These are phyloP conservation scores for Microtus oregoni DNA, from an alignment of 2,113 vertebrate species.

Conservation along the genomic window DNA sequence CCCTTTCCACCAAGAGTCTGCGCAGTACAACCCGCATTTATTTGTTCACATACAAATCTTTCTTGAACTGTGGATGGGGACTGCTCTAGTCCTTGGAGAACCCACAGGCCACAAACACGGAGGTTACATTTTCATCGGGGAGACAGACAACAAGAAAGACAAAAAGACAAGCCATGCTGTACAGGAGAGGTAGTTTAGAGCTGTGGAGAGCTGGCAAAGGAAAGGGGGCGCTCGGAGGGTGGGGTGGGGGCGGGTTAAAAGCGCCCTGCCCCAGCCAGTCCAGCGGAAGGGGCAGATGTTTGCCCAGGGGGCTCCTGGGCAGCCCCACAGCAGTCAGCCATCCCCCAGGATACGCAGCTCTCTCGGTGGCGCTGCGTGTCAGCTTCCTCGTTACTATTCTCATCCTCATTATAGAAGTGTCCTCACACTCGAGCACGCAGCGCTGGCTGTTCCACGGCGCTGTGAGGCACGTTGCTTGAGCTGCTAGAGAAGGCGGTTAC, in stretches of 20 bases:
- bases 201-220: background rate
- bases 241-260: accelerated
- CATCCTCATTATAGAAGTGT: constrained; percentile 80
- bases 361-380: constrained; percentile 40
- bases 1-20: background rate
- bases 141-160: background rate
- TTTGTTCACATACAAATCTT: background rate
- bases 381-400: constrained; percentile 78
- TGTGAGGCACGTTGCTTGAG: constrained; percentile 37
- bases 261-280: background rate
- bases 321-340: background rate
- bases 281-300: background rate
- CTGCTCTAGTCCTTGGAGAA: background rate
- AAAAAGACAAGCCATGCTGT: background rate
- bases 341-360: constrained; percentile 7
- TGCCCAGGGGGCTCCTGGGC: background rate
- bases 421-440: constrained; percentile 61
- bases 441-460: constrained; percentile 3
- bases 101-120: background rate
- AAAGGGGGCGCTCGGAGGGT: background rate
- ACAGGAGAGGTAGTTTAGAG: background rate
- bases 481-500: constrained; percentile 60
- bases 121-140: background rate
- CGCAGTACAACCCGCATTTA: background rate
- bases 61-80: background rate